phyloP scores from a whole-genome alignment of 2,113 vertebrate genomes.

The Periophthalmus modestus region DNA sequence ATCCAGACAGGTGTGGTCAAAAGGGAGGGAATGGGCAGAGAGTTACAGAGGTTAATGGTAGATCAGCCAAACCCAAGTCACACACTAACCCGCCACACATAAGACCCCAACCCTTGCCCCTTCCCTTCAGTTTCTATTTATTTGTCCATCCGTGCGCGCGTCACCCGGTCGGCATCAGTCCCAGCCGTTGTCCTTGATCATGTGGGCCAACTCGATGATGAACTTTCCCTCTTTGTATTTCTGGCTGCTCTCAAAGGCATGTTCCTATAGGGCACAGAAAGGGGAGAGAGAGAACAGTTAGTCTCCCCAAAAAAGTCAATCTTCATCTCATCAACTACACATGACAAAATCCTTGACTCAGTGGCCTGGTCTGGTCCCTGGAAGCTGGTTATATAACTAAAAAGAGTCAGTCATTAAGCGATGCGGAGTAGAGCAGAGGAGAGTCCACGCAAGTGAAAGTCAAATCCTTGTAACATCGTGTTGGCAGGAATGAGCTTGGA shows the following conservation, averaged over 20 bases:
- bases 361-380: constrained; percentile 7
- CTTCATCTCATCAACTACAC: constrained; percentile 6
- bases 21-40: constrained; percentile 57
- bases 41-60: constrained; percentile 76
- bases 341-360: constrained; percentile 26
- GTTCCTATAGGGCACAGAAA: constrained; percentile 81
- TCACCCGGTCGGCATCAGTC: constrained; percentile 79
- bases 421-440: constrained; percentile 32
- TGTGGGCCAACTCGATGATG: constrained; percentile 99
- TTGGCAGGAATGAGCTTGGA: constrained; percentile 13
- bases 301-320: background rate
- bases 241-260: constrained; percentile 99
- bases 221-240: constrained; percentile 99
- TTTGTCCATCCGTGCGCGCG: constrained; percentile 18
- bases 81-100: constrained; percentile 70
- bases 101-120: constrained; percentile 15
- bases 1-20: constrained; percentile 43
- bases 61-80: constrained; percentile 79
- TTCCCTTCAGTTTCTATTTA: constrained; percentile 19
- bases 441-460: constrained; percentile 28
- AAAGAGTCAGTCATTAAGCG: constrained; percentile 25
- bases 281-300: background rate
- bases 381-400: constrained; percentile 45
- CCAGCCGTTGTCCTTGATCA: constrained; percentile 99
- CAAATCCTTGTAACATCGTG: constrained; percentile 18